Evolutionary conservation across 2,113 vertebrate genomes (phyloP), one percentile per base, ranked within the genome.

Genomic region (Pelobates fuscus): DNA sequence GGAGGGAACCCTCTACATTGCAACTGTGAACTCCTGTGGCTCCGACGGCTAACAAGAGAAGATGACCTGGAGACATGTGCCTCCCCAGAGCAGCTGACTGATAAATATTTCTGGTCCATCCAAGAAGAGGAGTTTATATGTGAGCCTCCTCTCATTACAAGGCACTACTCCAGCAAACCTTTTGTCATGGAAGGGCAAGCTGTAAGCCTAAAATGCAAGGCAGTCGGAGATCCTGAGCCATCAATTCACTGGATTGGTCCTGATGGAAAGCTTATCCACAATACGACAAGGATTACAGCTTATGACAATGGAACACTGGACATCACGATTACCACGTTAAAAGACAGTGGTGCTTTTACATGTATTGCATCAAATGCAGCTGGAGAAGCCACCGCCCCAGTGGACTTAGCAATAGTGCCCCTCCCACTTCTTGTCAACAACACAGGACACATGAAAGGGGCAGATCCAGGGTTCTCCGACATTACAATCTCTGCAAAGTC

Each of bases 311-410:
- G 96, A 30, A 95, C 96, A 0, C 82, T 98, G 83, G 95, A 98
- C 65, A 92, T 98, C 49, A 88, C 93, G 44, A 96, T 97, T 83
- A 96, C 95, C 67, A 97, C 95, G 0, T 77, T 97, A 26, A 90
- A 94, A 71, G 96, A 98, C 87, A 95, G 93, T 0, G 96, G 96
- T 1, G 82, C 88, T 2, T 98, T 97, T 80, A 95, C 93, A 68
- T 98, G 96, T 26, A 95, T 98, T 0, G 96, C 96, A 0, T 97
- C 96, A 78, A 98, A 97, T 0, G 95, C 96, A 0, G 96, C 96
- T 0, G 96, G 96, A 26, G 95, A 96, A 11, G 91, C 92, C 37
- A 95, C 93, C 0, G 94, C 94, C 0, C 90, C 91, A 0, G 93
- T 96, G 20, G 91, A 93, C 62, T 88, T 97, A 70, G 93, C 90